Percentiles rank a stretch among this genome's conserved stretches.
These are phyloP conservation scores for Aleiodes testaceus DNA, from an alignment of 2,888 invertebrate genomes.

Conservation along the genomic window DNA sequence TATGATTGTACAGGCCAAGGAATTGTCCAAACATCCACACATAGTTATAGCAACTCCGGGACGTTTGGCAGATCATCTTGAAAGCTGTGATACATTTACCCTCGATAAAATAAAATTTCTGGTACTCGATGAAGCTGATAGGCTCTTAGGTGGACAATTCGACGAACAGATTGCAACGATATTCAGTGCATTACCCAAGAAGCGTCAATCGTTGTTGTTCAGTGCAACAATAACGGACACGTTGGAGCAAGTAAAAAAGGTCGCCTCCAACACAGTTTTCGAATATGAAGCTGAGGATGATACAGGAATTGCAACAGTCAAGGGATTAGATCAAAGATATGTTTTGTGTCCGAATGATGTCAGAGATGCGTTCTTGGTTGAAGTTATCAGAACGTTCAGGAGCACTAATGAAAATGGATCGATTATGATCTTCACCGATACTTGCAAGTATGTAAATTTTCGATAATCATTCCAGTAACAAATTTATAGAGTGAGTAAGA, in stretches of 20 bases:
- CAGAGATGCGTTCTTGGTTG: constrained; percentile 93
- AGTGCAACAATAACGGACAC: constrained; percentile 96
- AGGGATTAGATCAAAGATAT: constrained; percentile 91
- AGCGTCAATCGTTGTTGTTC: constrained; percentile 91
- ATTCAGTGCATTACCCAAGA: constrained; percentile 83
- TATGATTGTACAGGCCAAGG: constrained; percentile 90
- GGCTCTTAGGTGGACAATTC: constrained; percentile 86
- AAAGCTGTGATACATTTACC: constrained; percentile 88
- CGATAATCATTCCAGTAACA: neutral
- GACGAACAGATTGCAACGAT: constrained; percentile 88
- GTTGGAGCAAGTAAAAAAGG: constrained; percentile 79
- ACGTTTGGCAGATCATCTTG: constrained; percentile 92
- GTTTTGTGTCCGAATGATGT: constrained; percentile 93
- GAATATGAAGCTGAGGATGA: constrained; percentile 76
- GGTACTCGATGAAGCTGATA: constrained; percentile 98
- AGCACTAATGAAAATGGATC: constrained; percentile 84
- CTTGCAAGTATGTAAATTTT: constrained; percentile 85
- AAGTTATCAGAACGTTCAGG: constrained; percentile 84
- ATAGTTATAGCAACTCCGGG: constrained; percentile 98
- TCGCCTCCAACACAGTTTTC: constrained; percentile 78
- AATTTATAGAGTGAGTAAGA: no score
- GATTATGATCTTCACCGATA: constrained; percentile 95
- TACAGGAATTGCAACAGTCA: constrained; percentile 86
- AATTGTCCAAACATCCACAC: constrained; percentile 89
- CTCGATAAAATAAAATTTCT: constrained; percentile 87